A percentile compares a stretch with the other conserved stretches of the same genome.
These are phyloP conservation scores for Tachina fera DNA, from an alignment of 2,888 invertebrate genomes.

Conservation along the genomic window DNA sequence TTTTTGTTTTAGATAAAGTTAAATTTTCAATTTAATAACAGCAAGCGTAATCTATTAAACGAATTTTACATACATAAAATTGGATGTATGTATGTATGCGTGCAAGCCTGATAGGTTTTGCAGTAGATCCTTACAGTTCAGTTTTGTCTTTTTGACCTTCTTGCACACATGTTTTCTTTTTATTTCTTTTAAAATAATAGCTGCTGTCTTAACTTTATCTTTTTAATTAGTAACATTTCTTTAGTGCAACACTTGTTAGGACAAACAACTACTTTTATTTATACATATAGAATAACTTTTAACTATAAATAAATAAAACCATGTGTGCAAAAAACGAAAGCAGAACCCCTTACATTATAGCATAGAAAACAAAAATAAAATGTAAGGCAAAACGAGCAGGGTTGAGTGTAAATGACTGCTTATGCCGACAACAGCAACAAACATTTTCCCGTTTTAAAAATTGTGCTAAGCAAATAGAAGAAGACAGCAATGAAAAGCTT, in stretches of 20 bases:
- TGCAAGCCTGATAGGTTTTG: too few species aligned
- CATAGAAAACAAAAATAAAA: background rate
- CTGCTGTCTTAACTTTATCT: constrained; percentile 32
- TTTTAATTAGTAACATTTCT: constrained; percentile 64
- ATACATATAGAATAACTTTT: constrained; percentile 14
- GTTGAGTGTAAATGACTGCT: background rate
- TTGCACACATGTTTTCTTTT: background rate
- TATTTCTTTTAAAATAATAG: background rate
- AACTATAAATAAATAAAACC: background rate
- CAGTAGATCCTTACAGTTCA: too few species aligned
- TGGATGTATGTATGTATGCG: too few species aligned
- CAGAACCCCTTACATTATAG: background rate
- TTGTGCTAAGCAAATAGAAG: background rate
- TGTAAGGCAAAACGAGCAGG: background rate
- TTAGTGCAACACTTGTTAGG: constrained; percentile 38
- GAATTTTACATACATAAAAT: too few species aligned
- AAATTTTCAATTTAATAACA: too few species aligned
- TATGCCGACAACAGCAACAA: background rate
- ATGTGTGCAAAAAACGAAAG: background rate
- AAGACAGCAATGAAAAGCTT: background rate
- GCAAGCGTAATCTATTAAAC: too few species aligned
- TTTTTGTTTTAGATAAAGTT: too few species aligned
- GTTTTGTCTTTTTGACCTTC: background rate
- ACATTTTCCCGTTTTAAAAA: background rate
- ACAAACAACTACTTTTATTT: constrained; percentile 36